phyloP scores from a whole-genome alignment of 1,140 invertebrate genomes.

The Tetranychus urticae region DNA sequence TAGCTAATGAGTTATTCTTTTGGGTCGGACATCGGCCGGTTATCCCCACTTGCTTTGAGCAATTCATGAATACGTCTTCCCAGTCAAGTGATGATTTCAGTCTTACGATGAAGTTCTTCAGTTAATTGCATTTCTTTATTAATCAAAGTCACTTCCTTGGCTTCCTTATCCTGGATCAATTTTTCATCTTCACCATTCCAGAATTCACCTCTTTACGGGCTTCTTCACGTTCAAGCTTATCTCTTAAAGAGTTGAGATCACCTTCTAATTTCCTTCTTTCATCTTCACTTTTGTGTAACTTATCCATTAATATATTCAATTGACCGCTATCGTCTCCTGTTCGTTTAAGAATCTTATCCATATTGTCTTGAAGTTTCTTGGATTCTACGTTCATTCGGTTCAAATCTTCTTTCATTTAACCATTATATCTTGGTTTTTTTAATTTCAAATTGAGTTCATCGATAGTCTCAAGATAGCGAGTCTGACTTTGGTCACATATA shows the following conservation, averaged over 20 bases:
- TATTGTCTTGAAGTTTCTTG: background rate
- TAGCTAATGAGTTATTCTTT: slow-evolving; percentile 20
- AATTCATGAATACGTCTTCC: slow-evolving; percentile 7
- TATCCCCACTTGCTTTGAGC: slow-evolving; percentile 4
- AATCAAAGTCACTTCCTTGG: background rate
- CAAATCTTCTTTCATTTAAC: slow-evolving; percentile 2
- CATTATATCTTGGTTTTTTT: background rate
- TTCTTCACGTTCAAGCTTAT: background rate
- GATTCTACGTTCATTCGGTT: background rate
- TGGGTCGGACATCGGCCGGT: slow-evolving; percentile 79
- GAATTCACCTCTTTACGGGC: background rate
- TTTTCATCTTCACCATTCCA: background rate
- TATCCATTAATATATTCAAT: background rate
- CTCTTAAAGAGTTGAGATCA: background rate
- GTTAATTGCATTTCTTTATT: background rate
- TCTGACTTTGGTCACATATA: slow-evolving; percentile 23
- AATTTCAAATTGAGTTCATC: slow-evolving; percentile 10
- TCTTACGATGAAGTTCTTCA: slow-evolving; percentile 6
- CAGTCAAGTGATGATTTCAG: background rate
- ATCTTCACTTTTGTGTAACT: background rate
- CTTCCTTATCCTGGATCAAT: background rate
- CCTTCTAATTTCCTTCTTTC: background rate
- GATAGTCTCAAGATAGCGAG: slow-evolving; percentile 5
- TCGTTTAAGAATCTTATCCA: background rate
- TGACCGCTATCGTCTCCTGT: background rate